Evolutionary conservation across 1,140 invertebrate species (phyloP).

Genomic region (Tetraneura akinire): DNA sequence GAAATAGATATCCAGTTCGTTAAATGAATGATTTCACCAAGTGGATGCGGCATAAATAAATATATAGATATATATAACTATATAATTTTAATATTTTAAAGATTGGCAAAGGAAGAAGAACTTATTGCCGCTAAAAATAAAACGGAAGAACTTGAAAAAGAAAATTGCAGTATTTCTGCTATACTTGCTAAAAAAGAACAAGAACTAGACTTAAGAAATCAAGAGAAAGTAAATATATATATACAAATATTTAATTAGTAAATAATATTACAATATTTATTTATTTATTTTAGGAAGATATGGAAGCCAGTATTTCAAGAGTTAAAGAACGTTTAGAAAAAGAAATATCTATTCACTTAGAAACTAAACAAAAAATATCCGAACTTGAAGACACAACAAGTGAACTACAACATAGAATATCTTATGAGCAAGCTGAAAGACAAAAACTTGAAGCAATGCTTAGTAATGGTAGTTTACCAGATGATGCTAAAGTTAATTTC

Average conservation of each 20-base stretch:
- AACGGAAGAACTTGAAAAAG: constrained; percentile 84
- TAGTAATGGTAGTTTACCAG: constrained; percentile 84
- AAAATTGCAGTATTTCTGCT: constrained; percentile 83
- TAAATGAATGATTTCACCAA: no score
- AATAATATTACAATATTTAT: neutral
- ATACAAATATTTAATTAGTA: no score
- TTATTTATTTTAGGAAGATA: constrained; percentile 72
- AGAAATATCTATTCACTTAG: constrained; percentile 82
- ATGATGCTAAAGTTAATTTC: constrained; percentile 79
- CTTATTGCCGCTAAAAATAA: constrained; percentile 82
- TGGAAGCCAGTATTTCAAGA: constrained; percentile 79
- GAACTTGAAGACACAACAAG: constrained; percentile 75
- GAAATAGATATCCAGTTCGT: no score
- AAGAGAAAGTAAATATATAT: constrained; percentile 78
- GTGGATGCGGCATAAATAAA: no score
- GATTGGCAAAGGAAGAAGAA: constrained; percentile 90
- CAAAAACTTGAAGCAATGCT: constrained; percentile 81
- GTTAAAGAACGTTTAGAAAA: constrained; percentile 88
- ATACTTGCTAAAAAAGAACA: constrained; percentile 90
- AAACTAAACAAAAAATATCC: constrained; percentile 77
- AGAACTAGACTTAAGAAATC: constrained; percentile 82
- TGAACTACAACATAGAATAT: constrained; percentile 75
- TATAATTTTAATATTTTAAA: constrained; percentile 54
- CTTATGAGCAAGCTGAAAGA: constrained; percentile 78
- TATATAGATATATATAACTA: neutral